These are phyloP conservation scores for Pseudobourletiella spinata DNA, from an alignment of 1,140 invertebrate species.

Conservation along the genomic window DNA sequence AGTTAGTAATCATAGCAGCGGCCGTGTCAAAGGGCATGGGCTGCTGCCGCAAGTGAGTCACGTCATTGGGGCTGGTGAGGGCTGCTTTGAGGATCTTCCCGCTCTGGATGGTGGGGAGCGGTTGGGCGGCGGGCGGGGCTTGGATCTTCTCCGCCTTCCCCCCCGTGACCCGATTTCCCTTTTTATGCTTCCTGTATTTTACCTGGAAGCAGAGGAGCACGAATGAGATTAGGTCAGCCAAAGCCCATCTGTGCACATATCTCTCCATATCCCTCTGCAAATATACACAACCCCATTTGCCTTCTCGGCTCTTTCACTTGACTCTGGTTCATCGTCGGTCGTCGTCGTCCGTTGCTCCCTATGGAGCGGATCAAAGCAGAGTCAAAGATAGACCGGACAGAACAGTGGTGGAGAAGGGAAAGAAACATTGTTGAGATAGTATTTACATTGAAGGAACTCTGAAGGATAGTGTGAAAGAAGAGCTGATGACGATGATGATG, in stretches of 20 bases:
- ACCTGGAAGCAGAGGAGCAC: too few species aligned
- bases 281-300: too few species aligned
- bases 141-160: constrained; percentile 33
- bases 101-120: constrained; percentile 34
- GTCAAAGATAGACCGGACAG: too few species aligned
- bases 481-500: not conserved
- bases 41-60: constrained; percentile 73
- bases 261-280: too few species aligned
- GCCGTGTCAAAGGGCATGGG: constrained; percentile 65
- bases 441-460: not conserved
- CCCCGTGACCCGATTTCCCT: constrained; percentile 41
- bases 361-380: too few species aligned
- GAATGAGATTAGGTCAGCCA: too few species aligned
- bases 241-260: too few species aligned
- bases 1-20: constrained; percentile 72
- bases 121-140: constrained; percentile 43
- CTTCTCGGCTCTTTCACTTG: too few species aligned
- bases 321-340: too few species aligned
- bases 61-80: constrained; percentile 83
- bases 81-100: constrained; percentile 89
- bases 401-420: too few species aligned
- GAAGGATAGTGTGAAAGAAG: not conserved
- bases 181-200: constrained; percentile 97
- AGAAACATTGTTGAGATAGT: too few species aligned
- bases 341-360: too few species aligned